A percentile compares a stretch with the other conserved stretches of the same genome.
Conservation (phyloP, 2,888 invertebrate species). For the Flexamia atlantica region DNA sequence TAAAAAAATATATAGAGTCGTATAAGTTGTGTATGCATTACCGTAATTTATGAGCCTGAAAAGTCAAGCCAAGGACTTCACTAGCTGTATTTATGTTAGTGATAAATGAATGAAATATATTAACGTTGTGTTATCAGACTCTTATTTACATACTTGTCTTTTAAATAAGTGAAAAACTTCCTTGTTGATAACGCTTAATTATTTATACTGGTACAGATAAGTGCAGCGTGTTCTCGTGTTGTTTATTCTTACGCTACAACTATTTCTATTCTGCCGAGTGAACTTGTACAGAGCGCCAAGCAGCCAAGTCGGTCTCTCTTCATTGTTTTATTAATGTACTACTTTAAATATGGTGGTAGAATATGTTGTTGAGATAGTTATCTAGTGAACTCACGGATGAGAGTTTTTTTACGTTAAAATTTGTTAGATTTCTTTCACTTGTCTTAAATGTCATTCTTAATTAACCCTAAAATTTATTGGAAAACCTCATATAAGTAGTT, state of each 20-base stretch:
- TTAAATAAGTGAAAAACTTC: slow-evolving; percentile 14
- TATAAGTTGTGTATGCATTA: no score
- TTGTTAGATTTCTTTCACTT: no score
- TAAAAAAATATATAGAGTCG: no score
- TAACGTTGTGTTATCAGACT: slow-evolving; percentile 1
- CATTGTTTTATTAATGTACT: no score
- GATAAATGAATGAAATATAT: slow-evolving; percentile 37
- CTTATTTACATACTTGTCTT: slow-evolving; percentile 26
- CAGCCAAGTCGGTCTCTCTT: no score
- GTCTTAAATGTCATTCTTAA: no score
- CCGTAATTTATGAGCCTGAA: neutral
- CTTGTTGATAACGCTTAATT: slow-evolving; percentile 13
- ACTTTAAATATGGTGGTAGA: no score
- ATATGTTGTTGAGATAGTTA: no score
- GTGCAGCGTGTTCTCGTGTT: neutral
- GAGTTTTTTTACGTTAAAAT: no score
- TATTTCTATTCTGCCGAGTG: neutral
- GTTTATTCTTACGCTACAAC: neutral
- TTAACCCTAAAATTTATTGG: no score
- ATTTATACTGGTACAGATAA: slow-evolving; percentile 6
- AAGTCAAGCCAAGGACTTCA: neutral
- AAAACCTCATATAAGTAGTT: no score
- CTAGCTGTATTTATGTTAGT: slow-evolving; percentile 1
- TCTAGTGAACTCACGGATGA: no score
- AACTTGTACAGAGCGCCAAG: neutral